A percentile compares a stretch with the other conserved stretches of the same genome.
Conservation (phyloP, 2,797 vertebrate genomes). For the Squalus acanthias region DNA sequence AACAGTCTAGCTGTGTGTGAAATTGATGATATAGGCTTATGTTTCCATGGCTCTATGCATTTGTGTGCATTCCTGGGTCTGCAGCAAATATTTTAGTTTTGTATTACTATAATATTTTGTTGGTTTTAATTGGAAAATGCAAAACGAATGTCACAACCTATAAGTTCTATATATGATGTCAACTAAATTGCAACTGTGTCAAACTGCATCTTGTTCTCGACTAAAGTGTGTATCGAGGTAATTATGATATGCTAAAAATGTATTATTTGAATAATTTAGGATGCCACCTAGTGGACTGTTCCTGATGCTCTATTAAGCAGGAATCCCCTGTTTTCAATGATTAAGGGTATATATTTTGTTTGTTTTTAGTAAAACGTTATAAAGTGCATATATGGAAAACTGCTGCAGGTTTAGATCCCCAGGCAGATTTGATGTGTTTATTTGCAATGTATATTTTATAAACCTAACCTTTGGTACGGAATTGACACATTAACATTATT, state of each 20-base stretch:
- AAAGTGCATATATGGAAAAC: neutral
- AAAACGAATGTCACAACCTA: neutral
- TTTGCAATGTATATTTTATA: neutral
- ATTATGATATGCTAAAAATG: neutral
- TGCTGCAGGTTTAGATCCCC: neutral
- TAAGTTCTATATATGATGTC: neutral
- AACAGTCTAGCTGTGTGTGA: neutral
- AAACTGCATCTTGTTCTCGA: neutral
- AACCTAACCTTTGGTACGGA: neutral
- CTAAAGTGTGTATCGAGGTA: neutral
- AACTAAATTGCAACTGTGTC: neutral
- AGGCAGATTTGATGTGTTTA: neutral
- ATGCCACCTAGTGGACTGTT: neutral
- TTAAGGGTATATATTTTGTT: neutral
- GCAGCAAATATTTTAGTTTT: neutral
- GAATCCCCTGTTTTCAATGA: neutral
- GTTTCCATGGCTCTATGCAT: neutral
- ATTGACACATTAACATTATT: neutral
- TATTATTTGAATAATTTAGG: neutral
- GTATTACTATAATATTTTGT: neutral
- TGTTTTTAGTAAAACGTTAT: neutral
- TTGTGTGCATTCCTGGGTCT: neutral
- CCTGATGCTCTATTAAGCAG: neutral
- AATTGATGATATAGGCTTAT: neutral
- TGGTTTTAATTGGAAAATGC: neutral